Conservation (phyloP, 2,888 invertebrate genomes). For the Julus scanicus region DNA sequence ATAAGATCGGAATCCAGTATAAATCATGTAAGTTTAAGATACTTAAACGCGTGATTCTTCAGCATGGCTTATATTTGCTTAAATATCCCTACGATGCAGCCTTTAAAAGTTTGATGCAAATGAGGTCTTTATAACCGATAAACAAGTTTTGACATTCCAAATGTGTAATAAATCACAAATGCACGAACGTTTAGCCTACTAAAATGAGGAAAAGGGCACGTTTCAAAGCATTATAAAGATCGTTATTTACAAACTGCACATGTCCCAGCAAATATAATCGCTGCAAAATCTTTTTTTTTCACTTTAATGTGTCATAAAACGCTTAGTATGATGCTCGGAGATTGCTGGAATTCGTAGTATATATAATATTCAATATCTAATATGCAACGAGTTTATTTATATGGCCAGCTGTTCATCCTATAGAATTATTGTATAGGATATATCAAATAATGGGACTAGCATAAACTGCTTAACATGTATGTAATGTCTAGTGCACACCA, state of each 20-base stretch:
- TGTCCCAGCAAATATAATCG: background rate
- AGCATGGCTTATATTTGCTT: background rate
- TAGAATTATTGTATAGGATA: no score
- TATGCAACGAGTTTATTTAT: no score
- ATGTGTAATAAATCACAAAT: background rate
- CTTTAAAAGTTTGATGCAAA: background rate
- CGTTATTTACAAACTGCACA: background rate
- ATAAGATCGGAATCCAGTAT: no score
- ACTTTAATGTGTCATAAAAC: background rate
- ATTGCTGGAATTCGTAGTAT: no score
- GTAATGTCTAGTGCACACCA: no score
- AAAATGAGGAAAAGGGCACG: background rate
- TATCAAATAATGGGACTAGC: no score
- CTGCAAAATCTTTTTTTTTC: background rate
- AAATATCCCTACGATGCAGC: background rate
- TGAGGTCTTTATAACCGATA: constrained; percentile 19
- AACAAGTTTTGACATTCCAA: background rate
- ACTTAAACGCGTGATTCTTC: no score
- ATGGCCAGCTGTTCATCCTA: no score
- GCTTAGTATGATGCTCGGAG: background rate
- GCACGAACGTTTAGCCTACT: background rate
- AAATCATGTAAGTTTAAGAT: no score
- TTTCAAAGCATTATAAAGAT: background rate
- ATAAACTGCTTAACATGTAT: no score
- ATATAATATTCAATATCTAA: no score